phyloP scores from a whole-genome alignment of 2,797 vertebrate genomes.

The Malurus splendens region DNA sequence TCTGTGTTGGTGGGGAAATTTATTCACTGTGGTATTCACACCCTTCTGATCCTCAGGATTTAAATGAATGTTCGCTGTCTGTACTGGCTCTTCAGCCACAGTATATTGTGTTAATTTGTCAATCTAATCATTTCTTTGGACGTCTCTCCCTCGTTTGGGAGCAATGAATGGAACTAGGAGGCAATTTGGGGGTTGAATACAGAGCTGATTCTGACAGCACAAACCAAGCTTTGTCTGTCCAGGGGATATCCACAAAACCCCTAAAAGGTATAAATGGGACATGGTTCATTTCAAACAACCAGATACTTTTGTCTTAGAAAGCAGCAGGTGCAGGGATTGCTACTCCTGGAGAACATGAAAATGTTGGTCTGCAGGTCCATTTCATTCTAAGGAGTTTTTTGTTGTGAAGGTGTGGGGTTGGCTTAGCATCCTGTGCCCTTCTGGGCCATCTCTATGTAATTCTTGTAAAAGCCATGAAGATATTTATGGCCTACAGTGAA shows the following conservation, averaged over 20 bases:
- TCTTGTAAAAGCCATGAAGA: not conserved
- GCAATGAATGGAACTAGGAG: not conserved
- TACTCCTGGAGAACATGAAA: not conserved
- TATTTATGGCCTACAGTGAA: not conserved
- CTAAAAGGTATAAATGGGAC: not conserved
- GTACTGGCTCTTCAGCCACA: not conserved
- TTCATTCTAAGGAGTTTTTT: not conserved
- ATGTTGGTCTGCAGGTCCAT: not conserved
- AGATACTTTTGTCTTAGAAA: not conserved
- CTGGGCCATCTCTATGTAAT: not conserved
- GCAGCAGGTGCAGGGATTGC: not conserved
- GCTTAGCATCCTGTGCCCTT: not conserved
- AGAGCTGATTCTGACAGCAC: not conserved
- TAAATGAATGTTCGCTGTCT: not conserved
- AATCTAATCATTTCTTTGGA: not conserved
- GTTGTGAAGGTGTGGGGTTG: fast-evolving
- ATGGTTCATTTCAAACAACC: not conserved
- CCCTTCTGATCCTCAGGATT: not conserved
- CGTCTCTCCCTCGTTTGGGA: not conserved
- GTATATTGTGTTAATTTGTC: not conserved
- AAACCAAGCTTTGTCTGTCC: not conserved
- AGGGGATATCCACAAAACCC: not conserved
- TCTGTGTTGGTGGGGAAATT: not conserved
- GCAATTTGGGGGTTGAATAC: not conserved
- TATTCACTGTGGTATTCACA: not conserved